Base-by-base conservation (phyloP, 2,888 invertebrate species). In the Neoitamus cyanurus region DNA sequence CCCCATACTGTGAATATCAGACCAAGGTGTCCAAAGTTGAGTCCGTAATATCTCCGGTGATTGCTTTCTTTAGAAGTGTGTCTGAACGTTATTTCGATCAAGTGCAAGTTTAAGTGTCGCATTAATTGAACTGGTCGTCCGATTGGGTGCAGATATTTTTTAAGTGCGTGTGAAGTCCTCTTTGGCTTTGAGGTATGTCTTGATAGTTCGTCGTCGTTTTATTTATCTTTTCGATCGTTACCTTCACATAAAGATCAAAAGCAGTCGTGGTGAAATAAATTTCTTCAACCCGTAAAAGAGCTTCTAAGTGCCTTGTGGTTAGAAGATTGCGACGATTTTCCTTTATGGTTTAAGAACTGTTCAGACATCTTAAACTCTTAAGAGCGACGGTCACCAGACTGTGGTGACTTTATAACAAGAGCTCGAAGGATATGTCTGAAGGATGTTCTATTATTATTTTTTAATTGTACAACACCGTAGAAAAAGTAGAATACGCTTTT, bases 1-100 rank as follows among this genome's bases (percentile, higher is more conserved):
- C 78, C 80, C 83, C 85, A 83, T 85, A 83, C 80, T 48, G 85
- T 83, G 69, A 77, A 73, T 83, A 83, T 85, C 85, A 20, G 25
- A 58, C 58, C 15, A 58, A 58, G 25, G 58, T 48, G 48, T 25
- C 58, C 58, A 25, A 58, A 58, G 58, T 58, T 58, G 15, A 69
- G 72, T 42, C 20, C 11, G 20, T 37, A 37, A 46, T 15, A 72
- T 28, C 11, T 70, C 70, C 15, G 58, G 30, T 7, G 30, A 30
- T 30, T 70, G 70, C 1, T 70, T 70, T 70, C 25, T 30, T 11
- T n/a, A 70, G 70, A 70, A 31, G 30, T 31, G 70, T 30, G 70
- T 28, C 58, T 9, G 25, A 58, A 11, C 58, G 25, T 58, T 20
- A n/a, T 58, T 58, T 58, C 58, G 58, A 58, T 58, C 58, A 58